These are phyloP conservation scores for Cydia splendana DNA, from an alignment of 1,140 invertebrate species.

Conservation along the genomic window DNA sequence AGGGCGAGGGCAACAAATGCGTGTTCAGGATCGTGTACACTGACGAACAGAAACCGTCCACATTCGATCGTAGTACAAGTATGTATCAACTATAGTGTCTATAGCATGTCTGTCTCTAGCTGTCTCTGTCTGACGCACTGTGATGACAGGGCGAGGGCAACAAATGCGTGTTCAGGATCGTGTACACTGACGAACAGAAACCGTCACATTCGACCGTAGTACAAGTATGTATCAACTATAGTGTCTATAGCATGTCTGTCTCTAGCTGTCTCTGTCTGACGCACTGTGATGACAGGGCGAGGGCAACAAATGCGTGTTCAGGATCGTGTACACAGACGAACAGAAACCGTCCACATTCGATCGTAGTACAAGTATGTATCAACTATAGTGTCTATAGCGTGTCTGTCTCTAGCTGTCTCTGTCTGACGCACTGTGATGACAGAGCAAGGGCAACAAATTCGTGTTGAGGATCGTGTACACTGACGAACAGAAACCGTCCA, in stretches of 20 bases:
- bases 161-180: constrained; percentile 83
- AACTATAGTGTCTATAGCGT: too few species aligned
- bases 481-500: constrained; percentile 44
- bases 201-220: neutral
- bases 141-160: constrained; percentile 80
- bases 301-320: constrained; percentile 82
- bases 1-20: constrained; percentile 82
- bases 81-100: neutral
- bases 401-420: too few species aligned
- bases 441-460: constrained; percentile 82
- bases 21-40: constrained; percentile 84
- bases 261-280: too few species aligned
- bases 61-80: neutral
- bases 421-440: neutral
- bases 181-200: constrained; percentile 76
- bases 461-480: constrained; percentile 84
- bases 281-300: constrained; percentile 70
- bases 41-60: constrained; percentile 46
- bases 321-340: constrained; percentile 81
- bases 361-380: neutral
- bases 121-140: too few species aligned
- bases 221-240: neutral
- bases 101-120: too few species aligned
- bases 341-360: constrained; percentile 30
- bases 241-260: too few species aligned